Percentiles rank a stretch among this genome's conserved stretches.
Evolutionary conservation across 2,797 vertebrate genomes (phyloP).

Genomic region (Cyprinella venusta): DNA sequence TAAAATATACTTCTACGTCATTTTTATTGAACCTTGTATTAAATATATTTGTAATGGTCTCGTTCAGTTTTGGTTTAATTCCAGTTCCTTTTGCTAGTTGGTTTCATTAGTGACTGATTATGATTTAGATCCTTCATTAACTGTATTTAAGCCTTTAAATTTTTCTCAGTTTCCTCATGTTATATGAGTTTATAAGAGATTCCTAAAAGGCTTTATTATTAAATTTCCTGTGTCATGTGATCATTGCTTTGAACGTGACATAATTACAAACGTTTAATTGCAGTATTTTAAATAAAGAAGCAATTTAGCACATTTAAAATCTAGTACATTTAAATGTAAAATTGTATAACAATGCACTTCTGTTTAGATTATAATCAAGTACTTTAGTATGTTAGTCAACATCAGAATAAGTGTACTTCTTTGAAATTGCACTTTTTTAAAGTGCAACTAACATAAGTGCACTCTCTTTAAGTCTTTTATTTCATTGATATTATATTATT

Average conservation of each 20-base stretch:
- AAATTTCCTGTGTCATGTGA: no score
- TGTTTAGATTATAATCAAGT: neutral
- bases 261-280: no score
- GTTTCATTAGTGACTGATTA: neutral
- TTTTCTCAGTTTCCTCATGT: no score
- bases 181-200: no score
- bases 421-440: neutral
- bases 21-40: no score
- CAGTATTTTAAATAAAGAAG: neutral
- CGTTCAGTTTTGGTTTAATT: no score
- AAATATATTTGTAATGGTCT: no score
- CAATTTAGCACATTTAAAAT: neutral
- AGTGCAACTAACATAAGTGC: neutral
- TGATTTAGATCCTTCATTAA: neutral
- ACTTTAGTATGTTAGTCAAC: neutral
- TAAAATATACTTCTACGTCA: neutral
- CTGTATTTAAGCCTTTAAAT: no score
- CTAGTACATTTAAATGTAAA: neutral
- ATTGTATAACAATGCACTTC: neutral
- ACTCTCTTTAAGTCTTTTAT: no score
- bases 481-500: neutral
- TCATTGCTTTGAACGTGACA: no score
- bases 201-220: no score
- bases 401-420: neutral
- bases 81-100: no score